Conservation (phyloP, 2,888 invertebrate species). For the Watsonalla binaria region DNA sequence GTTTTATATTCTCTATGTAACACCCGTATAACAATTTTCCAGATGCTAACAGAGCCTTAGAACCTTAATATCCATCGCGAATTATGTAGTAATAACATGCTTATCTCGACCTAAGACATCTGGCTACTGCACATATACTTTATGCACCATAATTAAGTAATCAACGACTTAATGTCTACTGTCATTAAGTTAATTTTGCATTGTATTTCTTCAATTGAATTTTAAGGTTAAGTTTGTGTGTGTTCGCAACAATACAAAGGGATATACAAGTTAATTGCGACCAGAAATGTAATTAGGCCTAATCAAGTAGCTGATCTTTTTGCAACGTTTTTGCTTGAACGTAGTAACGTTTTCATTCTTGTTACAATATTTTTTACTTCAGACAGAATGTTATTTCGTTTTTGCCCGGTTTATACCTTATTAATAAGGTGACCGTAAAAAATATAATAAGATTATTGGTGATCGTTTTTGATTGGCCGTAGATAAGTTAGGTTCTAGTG, state of each 20-base stretch:
- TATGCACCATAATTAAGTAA: constrained; percentile 5
- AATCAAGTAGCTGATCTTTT: constrained; percentile 75
- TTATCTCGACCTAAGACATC: constrained; percentile 70
- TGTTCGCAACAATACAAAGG: constrained; percentile 71
- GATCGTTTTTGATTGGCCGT: no score
- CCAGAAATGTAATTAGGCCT: constrained; percentile 74
- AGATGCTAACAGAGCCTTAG: no score
- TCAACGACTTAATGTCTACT: constrained; percentile 11
- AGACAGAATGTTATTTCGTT: constrained; percentile 3
- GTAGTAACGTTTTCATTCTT: constrained; percentile 42
- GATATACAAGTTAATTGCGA: constrained; percentile 71
- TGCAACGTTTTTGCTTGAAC: constrained; percentile 49
- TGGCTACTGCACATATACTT: constrained; percentile 24
- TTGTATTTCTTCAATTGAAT: constrained; percentile 7
- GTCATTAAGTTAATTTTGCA: constrained; percentile 32
- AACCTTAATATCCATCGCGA: constrained; percentile 60
- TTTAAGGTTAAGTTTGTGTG: constrained; percentile 27
- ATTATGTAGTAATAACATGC: constrained; percentile 70
- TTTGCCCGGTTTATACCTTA: background rate
- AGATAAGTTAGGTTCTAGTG: no score
- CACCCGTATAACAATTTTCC: no score
- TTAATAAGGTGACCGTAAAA: background rate
- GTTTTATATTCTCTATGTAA: no score
- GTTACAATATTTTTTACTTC: constrained; percentile 22
- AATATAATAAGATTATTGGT: no score